Evolutionary conservation across 2,797 vertebrate genomes (phyloP).

Genomic region (Sebastolobus alascanus): DNA sequence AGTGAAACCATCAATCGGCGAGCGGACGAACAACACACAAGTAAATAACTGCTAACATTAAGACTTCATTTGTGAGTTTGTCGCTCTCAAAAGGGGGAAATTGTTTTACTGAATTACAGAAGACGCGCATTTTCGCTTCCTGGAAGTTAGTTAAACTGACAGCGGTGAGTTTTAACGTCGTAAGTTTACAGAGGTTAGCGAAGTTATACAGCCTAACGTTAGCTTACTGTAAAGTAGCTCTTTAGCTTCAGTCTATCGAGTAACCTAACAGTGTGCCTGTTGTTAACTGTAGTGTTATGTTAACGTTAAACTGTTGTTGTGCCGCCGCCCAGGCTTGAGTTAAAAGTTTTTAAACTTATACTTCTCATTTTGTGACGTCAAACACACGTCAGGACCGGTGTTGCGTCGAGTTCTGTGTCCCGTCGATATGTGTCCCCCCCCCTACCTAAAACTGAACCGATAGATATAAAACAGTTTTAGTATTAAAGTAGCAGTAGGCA

Average conservation of each 20-base stretch:
- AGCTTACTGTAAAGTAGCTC: not conserved
- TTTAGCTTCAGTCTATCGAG: not conserved
- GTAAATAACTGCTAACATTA: rapidly evolving
- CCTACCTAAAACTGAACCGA: too few species aligned
- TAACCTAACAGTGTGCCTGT: rapidly evolving
- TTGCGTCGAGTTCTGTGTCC: too few species aligned
- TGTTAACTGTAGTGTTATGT: too few species aligned
- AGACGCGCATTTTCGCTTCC: not conserved
- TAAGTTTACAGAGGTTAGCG: not conserved
- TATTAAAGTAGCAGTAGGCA: too few species aligned
- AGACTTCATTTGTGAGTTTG: not conserved
- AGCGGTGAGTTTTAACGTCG: slow-evolving; percentile 16
- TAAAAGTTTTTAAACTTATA: not conserved
- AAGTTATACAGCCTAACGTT: not conserved
- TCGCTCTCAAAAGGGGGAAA: rapidly evolving
- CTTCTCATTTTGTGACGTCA: not conserved
- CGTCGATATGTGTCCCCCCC: too few species aligned
- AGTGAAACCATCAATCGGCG: slow-evolving; percentile 3
- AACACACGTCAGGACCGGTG: not conserved
- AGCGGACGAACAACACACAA: rapidly evolving
- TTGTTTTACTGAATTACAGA: not conserved
- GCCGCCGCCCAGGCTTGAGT: rapidly evolving
- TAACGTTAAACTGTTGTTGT: too few species aligned
- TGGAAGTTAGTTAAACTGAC: not conserved
- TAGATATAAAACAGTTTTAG: too few species aligned